Conservation (phyloP, 2,888 invertebrate genomes). For the Aethes cnicana region DNA sequence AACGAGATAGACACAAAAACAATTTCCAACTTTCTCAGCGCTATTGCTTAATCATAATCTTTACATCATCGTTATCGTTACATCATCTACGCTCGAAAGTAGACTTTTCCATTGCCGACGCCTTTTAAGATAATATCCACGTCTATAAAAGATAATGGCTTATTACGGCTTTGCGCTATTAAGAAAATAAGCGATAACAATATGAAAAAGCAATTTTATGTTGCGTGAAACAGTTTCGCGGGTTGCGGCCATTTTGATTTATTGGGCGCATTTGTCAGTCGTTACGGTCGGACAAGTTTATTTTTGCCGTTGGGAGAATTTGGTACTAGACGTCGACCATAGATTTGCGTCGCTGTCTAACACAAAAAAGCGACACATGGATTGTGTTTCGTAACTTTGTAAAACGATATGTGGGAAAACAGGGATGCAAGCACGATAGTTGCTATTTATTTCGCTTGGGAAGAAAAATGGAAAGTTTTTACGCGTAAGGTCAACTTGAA, state of each 20-base stretch:
- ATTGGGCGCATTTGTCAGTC: slow-evolving; percentile 66
- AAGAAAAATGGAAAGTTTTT: slow-evolving; percentile 50
- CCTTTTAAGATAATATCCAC: slow-evolving; percentile 26
- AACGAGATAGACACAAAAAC: too few relatives aligned
- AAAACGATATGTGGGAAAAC: slow-evolving; percentile 7
- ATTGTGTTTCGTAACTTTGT: slow-evolving; percentile 9
- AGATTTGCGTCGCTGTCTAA: neutral
- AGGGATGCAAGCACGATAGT: slow-evolving; percentile 45
- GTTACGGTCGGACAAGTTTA: slow-evolving; percentile 7
- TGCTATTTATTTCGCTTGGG: slow-evolving; percentile 47
- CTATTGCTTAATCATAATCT: neutral
- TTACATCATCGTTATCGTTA: slow-evolving; percentile 5
- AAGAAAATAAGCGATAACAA: slow-evolving; percentile 35
- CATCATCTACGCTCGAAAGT: too few relatives aligned
- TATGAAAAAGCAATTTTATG: slow-evolving; percentile 33
- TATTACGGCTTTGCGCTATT: slow-evolving; percentile 24
- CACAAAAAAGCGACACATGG: neutral
- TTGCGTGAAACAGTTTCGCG: slow-evolving; percentile 53
- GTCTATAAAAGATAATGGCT: slow-evolving; percentile 29
- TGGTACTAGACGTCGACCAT: neutral
- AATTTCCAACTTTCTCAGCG: neutral
- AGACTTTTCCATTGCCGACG: slow-evolving; percentile 19
- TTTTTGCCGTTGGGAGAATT: neutral
- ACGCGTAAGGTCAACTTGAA: slow-evolving; percentile 24
- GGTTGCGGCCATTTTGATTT: slow-evolving; percentile 59